Evolutionary conservation across 2,797 vertebrate species (phyloP), one percentile per base, ranked within the genome.

Genomic region (Syndactyla subalaris): DNA sequence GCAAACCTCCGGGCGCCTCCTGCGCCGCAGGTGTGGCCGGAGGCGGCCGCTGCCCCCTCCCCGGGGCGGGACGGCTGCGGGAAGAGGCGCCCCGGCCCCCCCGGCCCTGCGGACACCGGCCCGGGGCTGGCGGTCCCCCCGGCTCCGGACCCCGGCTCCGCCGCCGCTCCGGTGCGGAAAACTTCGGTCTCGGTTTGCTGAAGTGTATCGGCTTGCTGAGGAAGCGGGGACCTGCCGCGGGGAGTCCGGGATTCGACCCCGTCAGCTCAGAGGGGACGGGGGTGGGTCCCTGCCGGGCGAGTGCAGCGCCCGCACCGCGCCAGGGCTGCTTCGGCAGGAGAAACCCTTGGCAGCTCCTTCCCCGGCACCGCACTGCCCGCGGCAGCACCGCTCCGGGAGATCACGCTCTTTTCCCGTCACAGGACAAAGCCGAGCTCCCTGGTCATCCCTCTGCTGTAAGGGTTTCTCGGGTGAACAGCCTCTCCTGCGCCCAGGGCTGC

Each of bases 31-130:
- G 93, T 93, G 93, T 66, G 95, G 85, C 95, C 91, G 77, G 77
- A 73, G 89, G 92, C 68, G 63, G 84, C 85, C 74, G 51, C 90
- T 79, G 77, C 90, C 52, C 75, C 79, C 75, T 92, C 83, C 83
- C 79, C 84, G 87, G 94, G 94, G 94, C 92, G 94, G 94, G 94
- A 88, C 94, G 71, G 83, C 74, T 9, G 57, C 27, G 71, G 89
- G 29, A 61, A 81, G 71, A 61, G 66, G 74, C 51, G 21, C 22
- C 21, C 8, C 15, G 30, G 14, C 2, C 26, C 19, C 38, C 7
- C 14, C 10, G 61, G 54, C 17, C 8, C 9, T 46, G 39, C 15
- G 29, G 43, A 10, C 19, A 41, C 14, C 39, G 32, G 18, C 7
- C 14, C 29, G 9, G 26, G 38, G 65, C 6, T 32, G 46, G 30